phyloP scores from a whole-genome alignment of 2,888 invertebrate species.

The Idaea straminata region DNA sequence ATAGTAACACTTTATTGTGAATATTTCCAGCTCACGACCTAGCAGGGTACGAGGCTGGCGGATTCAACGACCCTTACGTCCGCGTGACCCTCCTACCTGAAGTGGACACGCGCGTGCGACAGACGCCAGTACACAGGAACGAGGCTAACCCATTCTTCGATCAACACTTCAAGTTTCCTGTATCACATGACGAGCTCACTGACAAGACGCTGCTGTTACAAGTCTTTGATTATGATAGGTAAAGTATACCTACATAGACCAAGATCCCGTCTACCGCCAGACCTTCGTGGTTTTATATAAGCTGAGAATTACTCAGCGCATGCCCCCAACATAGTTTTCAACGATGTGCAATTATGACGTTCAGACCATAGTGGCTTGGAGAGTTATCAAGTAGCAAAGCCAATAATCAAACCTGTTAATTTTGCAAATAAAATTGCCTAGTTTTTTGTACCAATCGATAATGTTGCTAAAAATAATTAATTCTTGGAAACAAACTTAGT shows the following conservation, averaged over 20 bases:
- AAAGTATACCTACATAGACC: neutral
- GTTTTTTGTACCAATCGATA: too few relatives aligned
- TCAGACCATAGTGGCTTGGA: too few relatives aligned
- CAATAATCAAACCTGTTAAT: too few relatives aligned
- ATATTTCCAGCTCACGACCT: constrained; percentile 86
- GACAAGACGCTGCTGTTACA: constrained; percentile 89
- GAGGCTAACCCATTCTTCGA: constrained; percentile 93
- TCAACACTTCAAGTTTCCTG: constrained; percentile 95
- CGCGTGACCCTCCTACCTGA: constrained; percentile 89
- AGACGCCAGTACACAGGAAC: constrained; percentile 91
- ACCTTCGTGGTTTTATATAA: too few relatives aligned
- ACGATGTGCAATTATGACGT: too few relatives aligned
- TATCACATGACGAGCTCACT: constrained; percentile 91
- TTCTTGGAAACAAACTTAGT: too few relatives aligned
- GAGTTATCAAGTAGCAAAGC: too few relatives aligned
- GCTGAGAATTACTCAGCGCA: too few relatives aligned
- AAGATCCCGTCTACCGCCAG: too few relatives aligned
- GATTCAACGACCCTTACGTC: constrained; percentile 95
- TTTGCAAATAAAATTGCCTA: too few relatives aligned
- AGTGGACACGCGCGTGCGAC: constrained; percentile 91
- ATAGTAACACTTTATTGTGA: neutral
- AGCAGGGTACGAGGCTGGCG: constrained; percentile 90
- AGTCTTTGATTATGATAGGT: constrained; percentile 82
- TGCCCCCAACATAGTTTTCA: too few relatives aligned
- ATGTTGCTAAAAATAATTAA: too few relatives aligned